Base-by-base conservation (phyloP, 1,140 invertebrate species). In the Lineus longissimus region DNA sequence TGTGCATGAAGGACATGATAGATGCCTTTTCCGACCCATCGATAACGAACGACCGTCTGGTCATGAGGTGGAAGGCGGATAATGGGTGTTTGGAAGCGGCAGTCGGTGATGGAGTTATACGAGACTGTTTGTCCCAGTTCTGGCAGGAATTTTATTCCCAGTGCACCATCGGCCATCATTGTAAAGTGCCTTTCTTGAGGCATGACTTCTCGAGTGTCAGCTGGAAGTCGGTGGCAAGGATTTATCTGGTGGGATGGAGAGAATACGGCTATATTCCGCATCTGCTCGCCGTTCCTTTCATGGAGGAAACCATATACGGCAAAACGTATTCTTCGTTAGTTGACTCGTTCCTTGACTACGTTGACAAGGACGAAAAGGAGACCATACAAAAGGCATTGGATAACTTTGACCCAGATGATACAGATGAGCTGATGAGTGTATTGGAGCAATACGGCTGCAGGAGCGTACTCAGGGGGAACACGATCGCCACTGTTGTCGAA, bases 111-210 rank as follows among this genome's bases (percentile, higher is more conserved):
- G 41, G 60, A 11, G 45, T 61, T 4, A 58, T 23, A 4, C 19
- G 41, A 6, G 60, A 61, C 40, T 15, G 15, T 23, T 55, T 61
- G 25, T 11, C 43, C 25, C 40, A 51, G 25, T 61, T 61, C 31
- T 61, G 45, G 60, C 13, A 55, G n/a, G 47, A 31, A 22, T 61
- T 61, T 22, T 61, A 61, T 29, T 2, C 9, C 6, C 41, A 55
- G 25, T 55, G 47, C 45, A 61, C 60, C 6, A 7, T 55, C 2
- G 60, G 60, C 2, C 9, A 2, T 22, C 9, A 19, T 6, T 22
- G 7, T 23, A 23, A 33, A 29, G 45, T 61, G 15, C 60, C 60
- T 7, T 58, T 55, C 29, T 17, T 55, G n/a, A 4, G 60, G 2
- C 45, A 61, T 30, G 60, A 61, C 22, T 61, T 41, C 29, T 17